Conservation (phyloP, 2,888 invertebrate genomes). For the Leptinotarsa haldemani region DNA sequence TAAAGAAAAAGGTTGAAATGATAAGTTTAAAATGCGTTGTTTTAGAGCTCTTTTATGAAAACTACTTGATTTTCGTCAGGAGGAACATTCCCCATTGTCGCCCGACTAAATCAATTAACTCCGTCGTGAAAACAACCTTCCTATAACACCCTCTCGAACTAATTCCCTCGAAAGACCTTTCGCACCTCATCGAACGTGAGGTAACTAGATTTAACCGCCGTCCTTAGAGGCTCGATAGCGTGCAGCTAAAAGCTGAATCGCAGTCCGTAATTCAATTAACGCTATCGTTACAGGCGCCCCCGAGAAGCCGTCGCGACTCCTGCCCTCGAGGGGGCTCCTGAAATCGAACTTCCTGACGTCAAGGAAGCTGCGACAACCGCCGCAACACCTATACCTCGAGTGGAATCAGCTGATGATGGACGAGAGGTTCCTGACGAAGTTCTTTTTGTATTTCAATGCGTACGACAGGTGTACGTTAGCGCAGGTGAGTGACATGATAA, state of each 20-base stretch:
- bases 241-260: constrained; percentile 9
- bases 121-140: too few relatives aligned
- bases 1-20: too few relatives aligned
- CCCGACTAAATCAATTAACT: too few relatives aligned
- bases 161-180: neutral
- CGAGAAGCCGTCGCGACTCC: constrained; percentile 67
- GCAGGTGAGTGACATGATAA: constrained; percentile 69
- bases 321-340: constrained; percentile 54
- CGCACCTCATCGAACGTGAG: constrained; percentile 8
- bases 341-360: constrained; percentile 42
- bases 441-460: constrained; percentile 82
- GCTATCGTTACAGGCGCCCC: constrained; percentile 56
- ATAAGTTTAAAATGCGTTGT: too few relatives aligned
- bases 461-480: constrained; percentile 83
- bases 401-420: constrained; percentile 85
- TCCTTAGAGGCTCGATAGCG: neutral
- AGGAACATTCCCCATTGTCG: too few relatives aligned
- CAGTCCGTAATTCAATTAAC: neutral
- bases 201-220: neutral
- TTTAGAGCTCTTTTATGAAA: too few relatives aligned
- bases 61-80: too few relatives aligned
- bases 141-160: neutral
- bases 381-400: constrained; percentile 71
- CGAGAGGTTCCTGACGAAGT: constrained; percentile 84
- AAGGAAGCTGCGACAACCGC: constrained; percentile 59